phyloP scores from a whole-genome alignment of 2,888 invertebrate species.

The Caenorhabditis sp. region DNA sequence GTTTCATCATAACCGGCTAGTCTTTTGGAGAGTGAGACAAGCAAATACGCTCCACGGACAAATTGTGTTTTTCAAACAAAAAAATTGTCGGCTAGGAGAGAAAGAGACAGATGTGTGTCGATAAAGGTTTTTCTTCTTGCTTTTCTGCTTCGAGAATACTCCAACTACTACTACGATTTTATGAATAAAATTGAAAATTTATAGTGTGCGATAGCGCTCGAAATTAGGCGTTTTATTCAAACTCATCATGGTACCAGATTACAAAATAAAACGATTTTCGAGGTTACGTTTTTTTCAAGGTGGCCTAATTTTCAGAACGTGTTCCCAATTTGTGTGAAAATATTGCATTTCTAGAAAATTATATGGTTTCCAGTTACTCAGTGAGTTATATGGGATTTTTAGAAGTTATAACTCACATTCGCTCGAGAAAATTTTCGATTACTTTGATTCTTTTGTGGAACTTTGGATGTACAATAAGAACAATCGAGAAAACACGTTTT shows the following conservation, averaged over 20 bases:
- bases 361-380: not conserved
- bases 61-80: not conserved
- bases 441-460: not conserved
- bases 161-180: not conserved
- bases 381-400: not conserved
- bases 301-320: too few relatives aligned
- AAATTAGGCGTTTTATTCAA: too few relatives aligned
- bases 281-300: too few relatives aligned
- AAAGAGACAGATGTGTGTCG: conserved; percentile 4
- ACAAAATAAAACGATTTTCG: too few relatives aligned
- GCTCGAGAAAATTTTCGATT: not conserved
- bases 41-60: not conserved
- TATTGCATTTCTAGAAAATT: not conserved
- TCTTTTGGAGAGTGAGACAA: not conserved
- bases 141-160: conserved; percentile 1
- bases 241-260: too few relatives aligned
- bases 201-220: too few relatives aligned
- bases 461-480: not conserved
- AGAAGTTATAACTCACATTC: not conserved
- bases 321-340: not conserved
- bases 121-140: conserved; percentile 5
- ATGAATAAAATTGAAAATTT: not conserved
- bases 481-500: not conserved
- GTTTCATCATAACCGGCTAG: conserved; percentile 3
- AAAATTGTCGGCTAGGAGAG: not conserved